A percentile compares a stretch with the other conserved stretches of the same genome.
Evolutionary conservation across 2,113 vertebrate genomes (phyloP).

Genomic region (Gymnarchus niloticus): DNA sequence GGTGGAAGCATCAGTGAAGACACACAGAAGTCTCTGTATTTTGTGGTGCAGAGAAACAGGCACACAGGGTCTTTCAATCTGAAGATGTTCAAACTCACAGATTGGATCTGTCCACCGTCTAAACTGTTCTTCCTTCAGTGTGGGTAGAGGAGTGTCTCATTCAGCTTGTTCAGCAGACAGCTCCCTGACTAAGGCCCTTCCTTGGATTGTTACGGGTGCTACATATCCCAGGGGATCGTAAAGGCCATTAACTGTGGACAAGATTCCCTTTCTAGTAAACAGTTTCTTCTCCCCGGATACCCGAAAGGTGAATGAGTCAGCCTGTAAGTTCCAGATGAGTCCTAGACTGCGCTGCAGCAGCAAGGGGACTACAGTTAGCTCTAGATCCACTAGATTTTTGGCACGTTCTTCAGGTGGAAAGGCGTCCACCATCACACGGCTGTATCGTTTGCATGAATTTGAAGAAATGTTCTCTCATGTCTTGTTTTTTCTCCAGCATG

Average conservation of each 20-base stretch:
- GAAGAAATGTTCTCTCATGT: too few relatives aligned
- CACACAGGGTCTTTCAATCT: too few relatives aligned
- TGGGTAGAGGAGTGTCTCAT: constrained; percentile 5
- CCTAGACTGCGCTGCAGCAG: constrained; percentile 14
- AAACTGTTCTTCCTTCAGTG: not conserved
- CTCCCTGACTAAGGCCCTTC: too few relatives aligned
- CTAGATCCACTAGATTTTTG: too few relatives aligned
- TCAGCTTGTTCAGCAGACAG: too few relatives aligned
- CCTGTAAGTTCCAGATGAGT: constrained; percentile 12
- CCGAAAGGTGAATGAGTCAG: constrained; percentile 15
- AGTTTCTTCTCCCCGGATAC: constrained; percentile 15
- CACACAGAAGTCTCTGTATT: not conserved
- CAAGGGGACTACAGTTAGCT: not conserved
- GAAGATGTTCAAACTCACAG: too few relatives aligned
- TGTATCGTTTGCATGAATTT: too few relatives aligned
- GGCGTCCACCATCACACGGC: not conserved
- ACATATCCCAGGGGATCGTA: too few relatives aligned
- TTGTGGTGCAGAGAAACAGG: not conserved
- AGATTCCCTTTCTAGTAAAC: constrained; percentile 16
- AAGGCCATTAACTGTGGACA: too few relatives aligned
- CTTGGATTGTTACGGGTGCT: too few relatives aligned
- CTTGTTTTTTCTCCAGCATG: too few relatives aligned
- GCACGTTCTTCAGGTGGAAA: too few relatives aligned
- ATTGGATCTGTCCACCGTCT: not conserved
- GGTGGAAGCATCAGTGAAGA: constrained; percentile 21